Base-by-base conservation (phyloP, 2,797 vertebrate genomes). In the Neosalanx taihuensis region DNA sequence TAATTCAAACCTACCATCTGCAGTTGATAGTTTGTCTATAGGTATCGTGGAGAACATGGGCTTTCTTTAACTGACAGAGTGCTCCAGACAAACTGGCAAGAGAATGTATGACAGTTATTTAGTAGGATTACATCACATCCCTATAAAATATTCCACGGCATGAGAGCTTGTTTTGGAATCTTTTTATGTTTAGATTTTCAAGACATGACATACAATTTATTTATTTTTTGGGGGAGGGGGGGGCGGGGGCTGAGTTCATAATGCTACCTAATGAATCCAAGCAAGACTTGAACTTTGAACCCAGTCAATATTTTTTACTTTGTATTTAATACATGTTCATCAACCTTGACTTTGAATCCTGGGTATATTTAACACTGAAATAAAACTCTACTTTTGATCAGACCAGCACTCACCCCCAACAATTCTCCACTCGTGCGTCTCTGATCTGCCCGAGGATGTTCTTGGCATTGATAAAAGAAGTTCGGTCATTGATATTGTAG, bases 401-500 rank as follows among this genome's bases (percentile, higher is more conserved):
- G 51, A 56, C 51, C 4, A 26, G 33, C 20, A 58, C 90, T 91
- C 78, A 93, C 92, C 92, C 89, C 87, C 92, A 93, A 84, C 90
- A 88, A 84, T 79, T 87, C 67, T 91, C 88, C 56, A 69, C 10
- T 3, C 87, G 90, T 0, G 86, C 78, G 81, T 92, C 92, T 57
- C 87, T 86, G 67, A 94, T 93, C 85, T 92, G 88, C 62, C 17
- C 75, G 77, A 94, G 83, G 84, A 92, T 83, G 85, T 81, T 88
- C 85, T 90, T 86, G 86, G 92, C 91, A 9, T 86, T 83, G 79
- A 90, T 85, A 83, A 94, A 93, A 77, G 93, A 92, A 0, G 78
- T 80, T 64, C 81, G 79, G 79, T 93, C 93, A 1, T 81, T 92
- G 87, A 94, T 92, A 83, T 92, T 90, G 88, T 94, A 93, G 37